These are phyloP conservation scores for Oreamnos americanus DNA, from an alignment of 2,113 vertebrate genomes.

Conservation along the genomic window DNA sequence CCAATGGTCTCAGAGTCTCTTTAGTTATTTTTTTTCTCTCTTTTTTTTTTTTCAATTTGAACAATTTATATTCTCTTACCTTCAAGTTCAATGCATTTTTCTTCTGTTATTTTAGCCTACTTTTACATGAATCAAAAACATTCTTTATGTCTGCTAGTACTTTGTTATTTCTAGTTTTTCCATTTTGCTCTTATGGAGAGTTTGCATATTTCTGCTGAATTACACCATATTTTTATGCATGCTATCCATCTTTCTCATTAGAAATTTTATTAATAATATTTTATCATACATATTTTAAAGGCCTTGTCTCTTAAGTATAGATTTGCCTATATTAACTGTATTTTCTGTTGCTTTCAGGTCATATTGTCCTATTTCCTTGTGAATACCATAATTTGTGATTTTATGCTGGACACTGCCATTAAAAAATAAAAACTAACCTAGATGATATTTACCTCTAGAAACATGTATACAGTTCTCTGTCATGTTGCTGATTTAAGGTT, in stretches of 20 bases:
- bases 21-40: neutral
- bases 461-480: neutral
- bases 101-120: neutral
- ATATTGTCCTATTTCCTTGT: slow-evolving; percentile 11
- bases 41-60: neutral
- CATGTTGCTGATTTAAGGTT: neutral
- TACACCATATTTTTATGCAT: neutral
- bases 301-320: neutral
- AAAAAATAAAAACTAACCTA: neutral
- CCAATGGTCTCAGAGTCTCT: neutral
- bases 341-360: neutral
- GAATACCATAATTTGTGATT: neutral
- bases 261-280: neutral
- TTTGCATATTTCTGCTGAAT: neutral
- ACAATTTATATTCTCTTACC: neutral
- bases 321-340: neutral
- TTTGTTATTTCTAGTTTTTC: neutral
- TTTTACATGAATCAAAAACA: neutral
- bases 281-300: neutral
- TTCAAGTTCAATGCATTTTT: neutral
- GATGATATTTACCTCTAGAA: neutral
- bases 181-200: neutral
- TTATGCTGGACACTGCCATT: neutral
- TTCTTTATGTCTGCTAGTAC: neutral
- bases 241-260: neutral